Base-by-base conservation (phyloP, 2,113 vertebrate species). In the Clarias magur region DNA sequence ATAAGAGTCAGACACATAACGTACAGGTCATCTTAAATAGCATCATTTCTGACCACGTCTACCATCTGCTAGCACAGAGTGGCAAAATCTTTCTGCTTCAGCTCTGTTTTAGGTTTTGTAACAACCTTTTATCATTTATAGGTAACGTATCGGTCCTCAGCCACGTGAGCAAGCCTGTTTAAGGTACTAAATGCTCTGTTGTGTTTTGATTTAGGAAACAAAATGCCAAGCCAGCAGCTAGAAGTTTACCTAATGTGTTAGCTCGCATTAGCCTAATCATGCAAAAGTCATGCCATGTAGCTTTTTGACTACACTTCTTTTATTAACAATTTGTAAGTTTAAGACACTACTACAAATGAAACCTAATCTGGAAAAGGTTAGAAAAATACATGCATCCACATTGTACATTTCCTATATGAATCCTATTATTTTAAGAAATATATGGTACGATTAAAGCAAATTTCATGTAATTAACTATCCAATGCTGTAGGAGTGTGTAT, bases 311-410 rank as follows among this genome's bases (percentile, higher is more conserved):
- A 56, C 13, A 27, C 27, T 48, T 48, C 48, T 48, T 48, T 48
- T 48, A 2, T 38, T 38, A 38, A 38, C 34, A 38, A 3, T 38
- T 38, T 38, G 34, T 38, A 38, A 1, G 34, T 38, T 34, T 34
- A 8, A 70, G 42, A 42, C 70, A 23, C 19, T 42, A 57, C 17
- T 59, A 38, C 6, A 38, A 63, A 63, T 67, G 4, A 65, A 3
- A 83, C 27, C 19, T 67, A 59, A 76, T 63, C 65, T 73, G 80
- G 67, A 42, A 76, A 62, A 48, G 54, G 59, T 76, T 76, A 80
- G 42, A 42, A 42, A 42, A 42, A 42, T 42, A 6, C 42, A 6
- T 42, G 42, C 42, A 42, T 42, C 42, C 83, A 56, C 34, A 76
- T 13, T 76, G 42, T 38, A 82, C 34, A 23, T 60, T 16, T 88